Evolutionary conservation across 2,113 vertebrate species (phyloP), one percentile per base, ranked within the genome.

Genomic region (Ceyx cyanopectus): DNA sequence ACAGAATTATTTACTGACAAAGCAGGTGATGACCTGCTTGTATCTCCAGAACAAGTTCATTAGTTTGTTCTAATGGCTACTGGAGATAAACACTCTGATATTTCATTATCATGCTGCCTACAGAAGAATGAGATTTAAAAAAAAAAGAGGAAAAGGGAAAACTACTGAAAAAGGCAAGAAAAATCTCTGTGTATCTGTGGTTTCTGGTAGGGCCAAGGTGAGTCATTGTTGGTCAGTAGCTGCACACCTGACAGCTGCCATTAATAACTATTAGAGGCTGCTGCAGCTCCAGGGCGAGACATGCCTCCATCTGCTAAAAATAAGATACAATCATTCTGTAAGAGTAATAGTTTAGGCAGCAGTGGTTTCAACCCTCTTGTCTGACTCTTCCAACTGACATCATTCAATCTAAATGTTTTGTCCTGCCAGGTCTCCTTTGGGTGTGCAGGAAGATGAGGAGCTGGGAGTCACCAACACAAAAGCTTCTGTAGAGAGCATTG

Each of bases 181-280:
- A 50, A 4, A 1, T 0, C 6, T 10, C 6, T 11, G 81, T 30
- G 14, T 92, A 79, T 48, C 82, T 83, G 45, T 65, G 27, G 15
- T 48, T 70, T 94, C 73, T 94, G 70, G 82, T 67, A 85, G 8
- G 56, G 51, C 40, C 56, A 62, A 37, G 43, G 63, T 97, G 97
- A 98, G 79, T 98, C 96, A 97, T 93, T 80, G 73, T 73, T 85
- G 82, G 77, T 94, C 95, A 87, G 92, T 93, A 96, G 82, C 86
- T 90, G 30, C 79, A 73, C 53, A 77, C 43, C 85, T 97, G 96
- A 95, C 97, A 97, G 77, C 81, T 96, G 91, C 94, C 94, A 97
- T 98, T 97, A 98, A 97, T 98, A 97, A 97, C 90, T 92, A 95
- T 97, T 96, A 97, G 86, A 94, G 56, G 37, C 37, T 80, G 51